Evolutionary conservation across 2,113 vertebrate genomes (phyloP).

Genomic region (Empidonax alnorum): DNA sequence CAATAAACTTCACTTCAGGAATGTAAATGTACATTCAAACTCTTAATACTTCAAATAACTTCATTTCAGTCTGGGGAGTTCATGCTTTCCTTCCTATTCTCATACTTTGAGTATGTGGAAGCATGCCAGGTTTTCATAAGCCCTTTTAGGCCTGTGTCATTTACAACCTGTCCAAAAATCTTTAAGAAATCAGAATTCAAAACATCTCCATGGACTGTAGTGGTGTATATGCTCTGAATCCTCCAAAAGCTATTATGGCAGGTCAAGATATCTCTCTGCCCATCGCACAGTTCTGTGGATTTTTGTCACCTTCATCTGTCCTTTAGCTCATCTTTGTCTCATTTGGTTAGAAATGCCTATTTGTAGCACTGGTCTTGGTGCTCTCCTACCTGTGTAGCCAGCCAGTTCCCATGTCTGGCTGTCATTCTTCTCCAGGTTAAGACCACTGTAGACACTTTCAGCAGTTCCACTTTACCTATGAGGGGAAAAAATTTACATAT

Average conservation of each 20-base stretch:
- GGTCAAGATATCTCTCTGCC: not conserved
- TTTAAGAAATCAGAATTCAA: not conserved
- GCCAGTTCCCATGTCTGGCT: not conserved
- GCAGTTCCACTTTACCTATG: not conserved
- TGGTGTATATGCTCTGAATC: not conserved
- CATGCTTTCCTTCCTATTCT: not conserved
- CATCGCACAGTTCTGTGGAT: not conserved
- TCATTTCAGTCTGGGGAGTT: not conserved
- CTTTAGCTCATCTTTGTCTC: not conserved
- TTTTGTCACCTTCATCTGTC: not conserved
- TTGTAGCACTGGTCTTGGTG: not conserved
- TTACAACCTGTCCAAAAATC: not conserved
- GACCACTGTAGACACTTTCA: not conserved
- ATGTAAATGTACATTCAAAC: fast-evolving
- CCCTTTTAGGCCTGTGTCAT: not conserved
- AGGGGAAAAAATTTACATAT: not conserved
- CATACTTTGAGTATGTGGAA: not conserved
- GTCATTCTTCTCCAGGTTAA: not conserved
- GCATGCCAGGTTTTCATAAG: not conserved
- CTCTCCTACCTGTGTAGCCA: not conserved
- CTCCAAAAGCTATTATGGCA: not conserved
- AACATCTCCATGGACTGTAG: not conserved
- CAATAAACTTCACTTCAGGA: not conserved
- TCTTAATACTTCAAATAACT: not conserved
- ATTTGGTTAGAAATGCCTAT: not conserved